Percentiles rank a stretch among this genome's conserved stretches.
Evolutionary conservation across 2,113 vertebrate species (phyloP).

Genomic region (Xenopus tropicalis): UCB_Xtro_10.0 CM004450.2:118759001-118759500

Average conservation of each 20-base stretch:
- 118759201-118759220: no score
- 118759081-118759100: no score
- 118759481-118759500: constrained; percentile 26
- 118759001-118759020: no score
- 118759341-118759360: constrained; percentile 15
- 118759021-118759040: no score
- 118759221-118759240: neutral
- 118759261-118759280: constrained; percentile 1
- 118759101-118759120: no score
- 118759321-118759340: constrained; percentile 15
- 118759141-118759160: neutral
- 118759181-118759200: neutral
- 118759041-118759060: no score
- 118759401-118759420: constrained; percentile 17
- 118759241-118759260: neutral
- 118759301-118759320: constrained; percentile 6
- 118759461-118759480: constrained; percentile 21
- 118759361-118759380: constrained; percentile 14
- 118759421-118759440: constrained; percentile 25
- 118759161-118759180: neutral
- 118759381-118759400: constrained; percentile 14
- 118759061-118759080: no score
- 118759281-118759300: constrained; percentile 1
- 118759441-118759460: constrained; percentile 3
- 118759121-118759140: neutral